Base-by-base conservation (phyloP, 2,113 vertebrate genomes). In the Sebastes schlegelii region DNA sequence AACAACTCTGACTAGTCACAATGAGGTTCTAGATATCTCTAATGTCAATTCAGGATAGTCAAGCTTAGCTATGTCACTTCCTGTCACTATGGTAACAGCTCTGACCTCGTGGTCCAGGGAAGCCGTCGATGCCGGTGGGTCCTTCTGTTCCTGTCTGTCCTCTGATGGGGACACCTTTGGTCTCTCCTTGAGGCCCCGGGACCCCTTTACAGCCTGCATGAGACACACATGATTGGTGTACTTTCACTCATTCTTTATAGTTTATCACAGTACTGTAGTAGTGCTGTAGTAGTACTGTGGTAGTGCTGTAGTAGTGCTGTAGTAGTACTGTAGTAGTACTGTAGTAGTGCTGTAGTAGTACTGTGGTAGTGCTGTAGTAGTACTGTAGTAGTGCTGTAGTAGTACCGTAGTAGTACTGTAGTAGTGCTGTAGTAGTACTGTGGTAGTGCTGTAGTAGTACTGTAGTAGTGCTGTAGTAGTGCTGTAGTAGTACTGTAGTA, bases 41-140 rank as follows among this genome's bases (percentile, higher is more conserved):
- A 26, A 26, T 26, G 26, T 26, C 2, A 26, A 26, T 26, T 26
- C 26, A 26, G 26, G 26, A 26, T 3, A 26, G 26, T 26, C 26
- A 26, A 26, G 26, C 26, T 26, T 26, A 26, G 26, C 26, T 26
- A 26, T 26, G 26, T 26, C 26, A 26, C 26, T 26, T 26, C 19
- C 55, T 11, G n/a, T 11, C 9, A 48, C 13, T 58, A 51, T 45
- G 42, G 40, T 63, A 67, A 16, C 72, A 48, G 14, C 5, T 64
- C 82, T 87, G 16, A 95, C 95, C 95, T 94, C 91, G 84, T 55
- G 79, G 75, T 73, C 95, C 95, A 60, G 80, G 4, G 13, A 90
- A 89, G 23, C 95, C 95, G 0, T 1, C 19, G 7, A 8, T 2
- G 14, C 94, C 93, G 0, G 6, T 0, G 0, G 16, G 3, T 70